Evolutionary conservation across 2,888 invertebrate species (phyloP), one percentile per base, ranked within the genome.

Genomic region (Drosophila diplacantha): DNA sequence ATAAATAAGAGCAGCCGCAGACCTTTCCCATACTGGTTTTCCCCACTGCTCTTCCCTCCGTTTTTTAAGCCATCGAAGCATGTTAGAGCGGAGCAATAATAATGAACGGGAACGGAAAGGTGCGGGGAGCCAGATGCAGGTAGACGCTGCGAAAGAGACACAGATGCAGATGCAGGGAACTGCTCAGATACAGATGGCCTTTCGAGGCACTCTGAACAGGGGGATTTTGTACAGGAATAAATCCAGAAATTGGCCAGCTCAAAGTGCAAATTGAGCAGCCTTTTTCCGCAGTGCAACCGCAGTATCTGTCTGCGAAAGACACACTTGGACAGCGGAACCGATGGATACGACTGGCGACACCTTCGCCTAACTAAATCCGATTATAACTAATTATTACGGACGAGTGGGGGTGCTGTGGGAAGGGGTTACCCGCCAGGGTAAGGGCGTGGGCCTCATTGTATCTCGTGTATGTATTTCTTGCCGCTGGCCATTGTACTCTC

Each of bases 341-440:
- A 32, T 50, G 50, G 56, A 49, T 39, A 29, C 60, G 32, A 43
- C 67, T 38, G 46, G 69, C 68, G 62, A 70, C 68, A 62, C 68
- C 68, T 69, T 67, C 66, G 64, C n/a, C 80, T 69, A 59, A 75
- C 76, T 59, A 81, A 83, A 83, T 85, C 85, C 85, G 83, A 84
- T 83, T 83, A 85, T 84, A 80, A 84, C 85, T 84, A 83, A 83
- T 83, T 83, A 83, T 83, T 80, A 73, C 82, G 84, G 81, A 72
- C 81, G 34, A 24, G 24, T 8, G 16, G 14, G 31, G 31, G 14
- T 32, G 22, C 43, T 29, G 29, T 29, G 29, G 29, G 7, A 29
- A 29, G 3, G 29, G 29, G 29, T 29, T 29, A 11, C 29, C 20
- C 20, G 20, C 20, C 20, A 20, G 20, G n/a, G n/a, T n/a, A n/a